Base-by-base conservation (phyloP, 2,888 invertebrate species). In the Cenopis cana region DNA sequence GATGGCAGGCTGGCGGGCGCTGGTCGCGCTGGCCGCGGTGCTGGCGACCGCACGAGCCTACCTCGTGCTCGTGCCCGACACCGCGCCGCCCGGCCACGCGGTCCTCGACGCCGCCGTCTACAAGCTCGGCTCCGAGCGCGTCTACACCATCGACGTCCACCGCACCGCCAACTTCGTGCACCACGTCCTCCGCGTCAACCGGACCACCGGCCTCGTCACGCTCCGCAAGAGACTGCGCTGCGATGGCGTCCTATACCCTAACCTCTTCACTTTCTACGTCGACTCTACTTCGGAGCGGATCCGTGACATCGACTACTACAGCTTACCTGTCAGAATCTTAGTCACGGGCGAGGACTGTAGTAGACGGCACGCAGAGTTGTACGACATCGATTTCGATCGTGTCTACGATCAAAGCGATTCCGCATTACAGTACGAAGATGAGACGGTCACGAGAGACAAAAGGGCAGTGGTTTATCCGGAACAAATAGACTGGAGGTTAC, bases 91-190 rank as follows among this genome's bases (percentile, higher is more conserved):
- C 0, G 97, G 96, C 17, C 94, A 95, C 77, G 89, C 95, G 72
- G 95, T 97, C 75, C 95, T 97, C 87, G 96, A 97, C 87, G 96
- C 97, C 36, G 97, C 97, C 52, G 96, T 97, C 64, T 96, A 96
- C 77, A 96, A 96, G 81, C 94, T 97, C 65, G 97, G 97, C 76
- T 97, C 97, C 12, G 96, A 96, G 81, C 94, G 97, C 60, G 95
- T 94, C 79, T 98, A 98, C 89, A 95, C 95, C 85, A 96, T 97
- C 76, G 97, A 97, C 85, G 94, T 95, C 66, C 96, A 97, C 78
- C 95, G 97, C 81, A 97, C 97, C 18, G 97, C 97, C 0, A 95
- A 96, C 85, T 97, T 97, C 88, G 97, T 98, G 17, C 95, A 96
- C 79, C 96, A 96, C 82, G 94, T 98, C 76, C 94, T 98, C 69